Percentiles rank a stretch among this genome's conserved stretches.
Conservation (phyloP, 2,888 invertebrate genomes). For the Patella pellucida region DNA sequence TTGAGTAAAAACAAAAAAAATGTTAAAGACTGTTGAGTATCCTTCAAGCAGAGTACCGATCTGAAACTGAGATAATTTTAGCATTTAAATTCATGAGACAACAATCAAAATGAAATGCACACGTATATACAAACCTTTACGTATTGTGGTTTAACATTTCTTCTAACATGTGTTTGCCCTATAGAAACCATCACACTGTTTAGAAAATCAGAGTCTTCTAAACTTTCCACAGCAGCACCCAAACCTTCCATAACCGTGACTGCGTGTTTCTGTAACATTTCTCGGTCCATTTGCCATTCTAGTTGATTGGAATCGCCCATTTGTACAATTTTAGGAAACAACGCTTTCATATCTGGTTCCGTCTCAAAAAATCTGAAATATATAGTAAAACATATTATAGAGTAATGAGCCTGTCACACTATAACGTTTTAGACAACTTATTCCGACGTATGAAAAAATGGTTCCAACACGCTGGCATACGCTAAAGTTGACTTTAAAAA, state of each 20-base stretch:
- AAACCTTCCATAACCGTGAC: conserved; percentile 65
- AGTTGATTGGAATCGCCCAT: conserved; percentile 59
- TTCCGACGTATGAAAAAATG: too few species aligned
- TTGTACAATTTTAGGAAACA: conserved; percentile 62
- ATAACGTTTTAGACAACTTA: too few species aligned
- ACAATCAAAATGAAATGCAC: too few species aligned
- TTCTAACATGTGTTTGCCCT: conserved; percentile 63
- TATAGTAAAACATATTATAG: neutral
- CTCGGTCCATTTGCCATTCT: conserved; percentile 60
- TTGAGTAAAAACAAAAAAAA: too few species aligned
- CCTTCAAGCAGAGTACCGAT: too few species aligned
- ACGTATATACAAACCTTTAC: conserved; percentile 46
- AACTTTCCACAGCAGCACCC: conserved; percentile 66
- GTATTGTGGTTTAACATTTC: conserved; percentile 60
- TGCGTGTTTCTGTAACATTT: conserved; percentile 63
- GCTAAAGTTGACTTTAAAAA: too few species aligned
- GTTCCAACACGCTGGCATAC: too few species aligned
- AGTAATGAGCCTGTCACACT: too few species aligned
- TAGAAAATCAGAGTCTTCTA: conserved; percentile 63
- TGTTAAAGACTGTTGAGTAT: too few species aligned
- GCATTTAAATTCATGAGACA: too few species aligned
- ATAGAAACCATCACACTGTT: conserved; percentile 62
- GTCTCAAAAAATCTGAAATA: conserved; percentile 60
- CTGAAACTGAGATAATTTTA: too few species aligned
- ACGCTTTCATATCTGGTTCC: conserved; percentile 57